Evolutionary conservation across 1,140 invertebrate species (phyloP), one percentile per base, ranked within the genome.

Genomic region (Tetraneura akinire): DNA sequence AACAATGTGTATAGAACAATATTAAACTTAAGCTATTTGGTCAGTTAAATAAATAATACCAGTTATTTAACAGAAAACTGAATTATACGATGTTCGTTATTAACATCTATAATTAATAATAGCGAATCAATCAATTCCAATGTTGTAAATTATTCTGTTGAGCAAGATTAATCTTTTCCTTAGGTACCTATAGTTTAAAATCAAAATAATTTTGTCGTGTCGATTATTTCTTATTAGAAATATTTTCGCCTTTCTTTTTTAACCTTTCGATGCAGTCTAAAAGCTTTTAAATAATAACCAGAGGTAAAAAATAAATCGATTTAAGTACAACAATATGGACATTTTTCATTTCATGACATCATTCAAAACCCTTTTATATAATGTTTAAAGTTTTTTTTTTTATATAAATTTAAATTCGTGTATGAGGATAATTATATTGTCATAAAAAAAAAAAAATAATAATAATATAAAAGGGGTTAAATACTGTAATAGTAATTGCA

Each of bases 261-360:
- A 53, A 32, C 26, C 49, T 53, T 73, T 73, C 29, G 47, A 29
- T 53, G 14, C 14, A 53, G 70, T 37, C 23, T 76, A 60, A 76
- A 76, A 76, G 73, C 73, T 60, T 78, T 76, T 78, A 62, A 37
- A 60, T 60, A 57, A 76, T 55, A 76, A 57, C 26, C n/a, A 3
- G 16, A 13, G 26, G 23, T 23, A 62, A 78, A 78, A 76, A 57
- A 78, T 60, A n/a, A n/a, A n/a, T 42, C 21, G 71, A 78, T 78
- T 62, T 78, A 37, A 62, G 45, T 78, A 78, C 37, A 78, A 78
- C 37, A 78, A 78, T 45, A 9, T 47, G 55, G 42, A 78, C 37
- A 78, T 78, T 78, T 47, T 60, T 60, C 45, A 62, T 45, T 60
- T 42, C 55, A 23, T 47, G 51, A 37, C 37, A 57, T 78, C 74